phyloP scores from a whole-genome alignment of 2,113 vertebrate species.

The Rhineura floridana region DNA sequence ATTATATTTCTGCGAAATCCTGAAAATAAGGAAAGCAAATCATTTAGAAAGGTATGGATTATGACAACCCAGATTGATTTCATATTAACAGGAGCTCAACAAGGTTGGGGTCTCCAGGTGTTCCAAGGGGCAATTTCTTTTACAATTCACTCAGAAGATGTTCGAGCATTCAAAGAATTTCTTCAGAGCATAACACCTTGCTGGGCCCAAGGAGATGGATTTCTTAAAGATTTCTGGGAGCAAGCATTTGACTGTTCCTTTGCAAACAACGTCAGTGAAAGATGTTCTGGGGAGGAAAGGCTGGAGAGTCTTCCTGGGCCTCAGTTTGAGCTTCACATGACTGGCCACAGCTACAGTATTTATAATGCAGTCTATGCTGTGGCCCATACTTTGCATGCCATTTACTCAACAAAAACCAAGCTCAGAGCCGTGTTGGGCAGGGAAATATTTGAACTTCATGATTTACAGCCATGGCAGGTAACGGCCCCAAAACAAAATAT shows the following conservation, averaged over 20 bases:
- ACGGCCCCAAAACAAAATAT: background rate
- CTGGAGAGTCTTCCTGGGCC: background rate
- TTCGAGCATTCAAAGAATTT: background rate
- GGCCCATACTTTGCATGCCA: background rate
- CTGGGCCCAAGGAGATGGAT: background rate
- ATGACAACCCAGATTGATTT: conserved; percentile 4
- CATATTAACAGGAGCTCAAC: background rate
- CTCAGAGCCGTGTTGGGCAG: background rate
- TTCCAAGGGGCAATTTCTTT: conserved; percentile 7
- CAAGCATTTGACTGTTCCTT: background rate
- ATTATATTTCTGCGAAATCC: background rate
- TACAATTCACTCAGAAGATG: background rate
- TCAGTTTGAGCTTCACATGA: background rate
- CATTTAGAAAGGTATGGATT: background rate
- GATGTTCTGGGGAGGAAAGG: background rate
- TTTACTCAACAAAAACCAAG: too few species aligned
- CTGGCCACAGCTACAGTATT: background rate
- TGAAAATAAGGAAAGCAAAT: background rate
- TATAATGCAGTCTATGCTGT: background rate
- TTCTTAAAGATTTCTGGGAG: conserved; percentile 15
- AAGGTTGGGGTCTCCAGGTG: background rate
- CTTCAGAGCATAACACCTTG: background rate
- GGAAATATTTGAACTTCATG: too few species aligned
- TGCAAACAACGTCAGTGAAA: background rate
- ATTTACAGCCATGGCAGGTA: background rate